Base-by-base conservation (phyloP, 2,888 invertebrate species). In the Notodonta dromedarius region DNA sequence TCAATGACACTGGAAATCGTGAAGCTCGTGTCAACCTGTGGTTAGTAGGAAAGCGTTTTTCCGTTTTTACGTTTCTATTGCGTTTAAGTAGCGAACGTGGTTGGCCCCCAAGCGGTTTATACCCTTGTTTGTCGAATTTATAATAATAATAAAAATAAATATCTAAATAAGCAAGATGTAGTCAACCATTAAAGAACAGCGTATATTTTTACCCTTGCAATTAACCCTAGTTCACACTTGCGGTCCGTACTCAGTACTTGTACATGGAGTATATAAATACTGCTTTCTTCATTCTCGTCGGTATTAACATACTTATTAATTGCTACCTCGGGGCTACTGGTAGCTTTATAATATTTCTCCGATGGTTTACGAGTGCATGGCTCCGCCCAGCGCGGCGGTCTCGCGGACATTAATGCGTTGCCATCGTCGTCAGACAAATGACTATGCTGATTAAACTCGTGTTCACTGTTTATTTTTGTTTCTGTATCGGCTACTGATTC, bases 291-390 rank as follows among this genome's bases (percentile, higher is more conserved):
- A 73, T 76, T 77, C 77, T 67, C 69, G 68, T 69, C 69, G 74
- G 70, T 86, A 91, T 90, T 90, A 91, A 90, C 89, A 89, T 88
- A 87, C 88, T 89, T 90, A 91, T 90, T 91, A 91, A 91, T 89
- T 85, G 85, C 76, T 83, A 89, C 90, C 92, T 80, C 84, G 80
- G 85, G 90, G 91, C 89, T 86, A 83, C 82, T 90, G 90, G 91
- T 89, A 89, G 91, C 89, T 75, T 83, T 79, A 87, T 89, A 87
- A 90, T 89, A 90, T 87, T 87, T 90, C 89, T 88, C 82, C 77
- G 76, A 88, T 89, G 86, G 77, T 90, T 88, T 90, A 89, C 87
- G 86, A 85, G 79, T 70, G 63, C 68, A 61, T 68, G 71, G 80
- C 87, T 81, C 84, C 91, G 91, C 93, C 92, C 88, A 79, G 72